Conservation (phyloP, 2,113 vertebrate genomes). For the Chionis minor region DNA sequence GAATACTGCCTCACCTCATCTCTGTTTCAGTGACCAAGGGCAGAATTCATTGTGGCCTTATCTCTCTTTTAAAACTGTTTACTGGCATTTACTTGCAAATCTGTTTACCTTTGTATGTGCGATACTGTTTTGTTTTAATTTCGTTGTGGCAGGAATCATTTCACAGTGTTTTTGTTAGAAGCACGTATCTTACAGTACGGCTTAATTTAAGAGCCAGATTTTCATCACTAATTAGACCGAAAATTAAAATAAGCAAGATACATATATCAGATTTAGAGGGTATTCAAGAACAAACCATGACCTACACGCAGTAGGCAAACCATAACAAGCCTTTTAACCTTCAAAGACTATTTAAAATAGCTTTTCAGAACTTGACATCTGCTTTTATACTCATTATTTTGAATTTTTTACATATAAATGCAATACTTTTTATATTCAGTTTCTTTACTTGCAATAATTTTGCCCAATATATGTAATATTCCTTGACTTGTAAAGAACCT, state of each 20-base stretch:
- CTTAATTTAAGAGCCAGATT: constrained; percentile 45
- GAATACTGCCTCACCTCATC: constrained; percentile 68
- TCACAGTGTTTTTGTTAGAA: constrained; percentile 52
- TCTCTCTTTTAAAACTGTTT: constrained; percentile 72
- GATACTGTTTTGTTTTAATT: constrained; percentile 30
- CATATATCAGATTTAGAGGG: background rate
- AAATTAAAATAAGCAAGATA: constrained; percentile 2
- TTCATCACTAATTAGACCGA: constrained; percentile 30
- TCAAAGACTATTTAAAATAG: constrained; percentile 42
- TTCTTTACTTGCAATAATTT: constrained; percentile 40
- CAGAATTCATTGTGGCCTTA: constrained; percentile 83
- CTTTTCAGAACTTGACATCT: constrained; percentile 40
- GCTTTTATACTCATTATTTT: constrained; percentile 54
- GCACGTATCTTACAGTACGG: constrained; percentile 9
- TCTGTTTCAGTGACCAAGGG: constrained; percentile 70
- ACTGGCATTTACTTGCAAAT: constrained; percentile 66
- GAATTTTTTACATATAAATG: constrained; percentile 52
- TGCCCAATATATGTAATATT: constrained; percentile 18
- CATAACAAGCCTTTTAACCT: constrained; percentile 24
- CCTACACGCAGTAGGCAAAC: constrained; percentile 8
- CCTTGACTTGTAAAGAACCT: constrained; percentile 48
- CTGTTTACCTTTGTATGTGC: constrained; percentile 57
- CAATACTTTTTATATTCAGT: constrained; percentile 59
- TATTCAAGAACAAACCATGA: constrained; percentile 25
- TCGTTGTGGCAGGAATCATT: constrained; percentile 27